Percentiles rank a stretch among this genome's conserved stretches.
Conservation (phyloP, 2,113 vertebrate species). For the Rhinichthys klamathensis region DNA sequence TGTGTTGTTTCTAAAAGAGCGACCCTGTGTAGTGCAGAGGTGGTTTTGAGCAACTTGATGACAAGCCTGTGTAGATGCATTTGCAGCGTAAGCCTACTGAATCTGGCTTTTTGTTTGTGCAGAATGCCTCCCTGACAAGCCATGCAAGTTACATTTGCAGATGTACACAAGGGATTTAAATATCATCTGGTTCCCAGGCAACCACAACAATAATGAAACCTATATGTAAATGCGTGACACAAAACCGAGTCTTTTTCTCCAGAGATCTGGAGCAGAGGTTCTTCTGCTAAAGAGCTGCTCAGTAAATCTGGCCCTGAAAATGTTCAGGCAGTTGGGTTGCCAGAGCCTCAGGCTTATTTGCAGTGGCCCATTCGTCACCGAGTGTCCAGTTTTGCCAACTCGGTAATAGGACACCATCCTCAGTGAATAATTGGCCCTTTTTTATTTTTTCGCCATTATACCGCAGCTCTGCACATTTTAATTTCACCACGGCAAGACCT, state of each 20-base stretch:
- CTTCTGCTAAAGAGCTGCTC: constrained; percentile 20
- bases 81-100: constrained; percentile 35
- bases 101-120: constrained; percentile 25
- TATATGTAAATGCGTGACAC: constrained; percentile 53
- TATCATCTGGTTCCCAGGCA: constrained; percentile 57
- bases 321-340: constrained; percentile 13
- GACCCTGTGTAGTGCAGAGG: not conserved
- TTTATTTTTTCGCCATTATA: constrained; percentile 20
- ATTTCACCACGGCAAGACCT: not conserved
- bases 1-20: not conserved
- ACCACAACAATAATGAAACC: constrained; percentile 58
- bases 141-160: constrained; percentile 47
- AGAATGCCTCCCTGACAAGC: constrained; percentile 33
- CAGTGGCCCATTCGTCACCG: constrained; percentile 43
- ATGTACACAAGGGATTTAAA: constrained; percentile 56
- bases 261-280: constrained; percentile 52
- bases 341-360: constrained; percentile 42
- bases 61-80: constrained; percentile 7
- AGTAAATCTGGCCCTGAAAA: constrained; percentile 38
- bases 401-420: constrained; percentile 55
- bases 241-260: constrained; percentile 35
- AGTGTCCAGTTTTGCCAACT: constrained; percentile 48
- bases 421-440: constrained; percentile 48
- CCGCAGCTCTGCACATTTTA: constrained; percentile 1
- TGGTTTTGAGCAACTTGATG: constrained; percentile 4